A percentile compares a stretch with the other conserved stretches of the same genome.
phyloP scores from a whole-genome alignment of 30 jellyfish, hydroid and myxozoan species.

The Aurelia aurita complex sp. Pacific region DNA sequence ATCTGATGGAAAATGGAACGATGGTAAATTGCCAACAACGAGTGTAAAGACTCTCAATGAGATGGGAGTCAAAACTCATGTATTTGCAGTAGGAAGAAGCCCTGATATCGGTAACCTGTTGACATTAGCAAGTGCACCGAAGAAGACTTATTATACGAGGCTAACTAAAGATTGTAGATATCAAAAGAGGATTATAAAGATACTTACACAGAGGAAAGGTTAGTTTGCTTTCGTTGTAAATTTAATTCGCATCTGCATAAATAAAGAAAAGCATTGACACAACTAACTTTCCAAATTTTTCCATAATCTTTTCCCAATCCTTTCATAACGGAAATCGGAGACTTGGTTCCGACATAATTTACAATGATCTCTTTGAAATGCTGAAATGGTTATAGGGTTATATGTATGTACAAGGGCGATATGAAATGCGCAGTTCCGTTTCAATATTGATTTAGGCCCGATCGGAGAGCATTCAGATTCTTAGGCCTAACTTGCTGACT shows the following conservation, averaged over 20 bases:
- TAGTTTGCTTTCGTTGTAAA: not conserved
- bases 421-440: too few relatives aligned
- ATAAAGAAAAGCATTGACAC: not conserved
- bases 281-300: too few relatives aligned
- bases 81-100: constrained; percentile 29
- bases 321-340: too few relatives aligned
- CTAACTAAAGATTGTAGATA: not conserved
- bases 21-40: constrained; percentile 12
- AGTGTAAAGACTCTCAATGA: not conserved
- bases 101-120: constrained; percentile 2
- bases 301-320: too few relatives aligned
- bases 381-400: too few relatives aligned
- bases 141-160: not conserved
- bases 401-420: too few relatives aligned
- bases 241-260: not conserved
- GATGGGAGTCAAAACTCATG: constrained; percentile 18
- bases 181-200: not conserved
- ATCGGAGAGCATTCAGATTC: too few relatives aligned
- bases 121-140: not conserved
- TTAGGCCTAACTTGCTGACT: too few relatives aligned
- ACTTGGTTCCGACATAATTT: too few relatives aligned
- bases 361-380: too few relatives aligned
- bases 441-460: too few relatives aligned
- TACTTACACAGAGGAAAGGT: not conserved
- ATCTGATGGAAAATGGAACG: constrained; percentile 64